A percentile compares a stretch with the other conserved stretches of the same genome.
Conservation (phyloP, 2,888 invertebrate genomes). For the Parasteatoda lunata region DNA sequence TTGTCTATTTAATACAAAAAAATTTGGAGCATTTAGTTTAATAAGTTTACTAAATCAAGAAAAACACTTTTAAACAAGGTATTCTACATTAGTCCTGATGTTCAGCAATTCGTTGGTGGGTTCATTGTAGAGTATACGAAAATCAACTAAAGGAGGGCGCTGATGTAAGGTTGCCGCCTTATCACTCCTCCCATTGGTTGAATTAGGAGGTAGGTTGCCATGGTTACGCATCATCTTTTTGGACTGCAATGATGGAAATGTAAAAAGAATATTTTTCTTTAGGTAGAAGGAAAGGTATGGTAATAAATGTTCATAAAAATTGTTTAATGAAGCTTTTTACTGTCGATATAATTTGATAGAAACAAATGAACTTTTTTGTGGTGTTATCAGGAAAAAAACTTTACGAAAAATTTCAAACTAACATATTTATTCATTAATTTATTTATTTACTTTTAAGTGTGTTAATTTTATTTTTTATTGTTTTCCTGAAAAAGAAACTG, state of each 20-base stretch:
- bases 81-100: background rate
- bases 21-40: background rate
- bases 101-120: slow-evolving; percentile 35
- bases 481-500: no score
- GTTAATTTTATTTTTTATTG: no score
- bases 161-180: slow-evolving; percentile 36
- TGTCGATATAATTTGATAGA: no score
- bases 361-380: no score
- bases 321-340: no score
- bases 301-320: no score
- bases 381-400: no score
- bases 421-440: no score
- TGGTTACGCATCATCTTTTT: slow-evolving; percentile 52
- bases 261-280: no score
- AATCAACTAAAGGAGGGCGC: slow-evolving; percentile 39
- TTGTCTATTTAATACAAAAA: background rate
- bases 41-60: background rate
- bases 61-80: background rate
- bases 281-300: no score
- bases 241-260: background rate
- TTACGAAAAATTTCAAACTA: no score
- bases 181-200: slow-evolving; percentile 40
- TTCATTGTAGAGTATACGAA: slow-evolving; percentile 6
- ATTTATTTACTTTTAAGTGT: no score
- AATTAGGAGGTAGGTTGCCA: slow-evolving; percentile 32